A percentile compares a stretch with the other conserved stretches of the same genome.
Conservation (phyloP, 2,888 invertebrate genomes). For the Synergus umbraculus region DNA sequence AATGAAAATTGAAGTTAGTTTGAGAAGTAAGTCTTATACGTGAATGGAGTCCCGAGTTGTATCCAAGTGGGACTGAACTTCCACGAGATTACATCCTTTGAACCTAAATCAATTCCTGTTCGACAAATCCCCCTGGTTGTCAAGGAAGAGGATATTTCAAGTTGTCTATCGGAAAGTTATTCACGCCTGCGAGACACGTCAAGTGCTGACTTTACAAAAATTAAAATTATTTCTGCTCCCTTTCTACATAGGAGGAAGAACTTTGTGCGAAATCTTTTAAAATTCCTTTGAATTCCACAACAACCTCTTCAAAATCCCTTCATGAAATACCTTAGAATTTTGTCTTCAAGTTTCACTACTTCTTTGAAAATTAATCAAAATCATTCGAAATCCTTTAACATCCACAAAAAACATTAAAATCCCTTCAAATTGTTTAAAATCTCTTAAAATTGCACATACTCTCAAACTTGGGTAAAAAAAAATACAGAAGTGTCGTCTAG, state of each 20-base stretch:
- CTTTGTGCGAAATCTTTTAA: too few relatives aligned
- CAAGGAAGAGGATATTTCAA: background rate
- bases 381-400: too few relatives aligned
- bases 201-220: background rate
- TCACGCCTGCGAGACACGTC: background rate
- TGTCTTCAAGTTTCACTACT: too few relatives aligned
- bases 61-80: conserved; percentile 2
- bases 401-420: too few relatives aligned
- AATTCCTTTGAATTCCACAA: too few relatives aligned
- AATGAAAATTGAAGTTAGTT: background rate
- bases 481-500: too few relatives aligned
- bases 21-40: background rate
- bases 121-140: background rate
- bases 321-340: too few relatives aligned
- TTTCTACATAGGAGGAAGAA: background rate
- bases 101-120: conserved; percentile 11
- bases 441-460: too few relatives aligned
- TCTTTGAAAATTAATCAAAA: too few relatives aligned
- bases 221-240: background rate
- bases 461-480: too few relatives aligned
- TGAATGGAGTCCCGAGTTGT: conserved; percentile 1
- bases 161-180: background rate
- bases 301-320: too few relatives aligned
- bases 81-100: background rate
- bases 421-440: too few relatives aligned